These are phyloP conservation scores for Tolypeutes matacus DNA, from an alignment of 2,797 vertebrate species.

Conservation along the genomic window DNA sequence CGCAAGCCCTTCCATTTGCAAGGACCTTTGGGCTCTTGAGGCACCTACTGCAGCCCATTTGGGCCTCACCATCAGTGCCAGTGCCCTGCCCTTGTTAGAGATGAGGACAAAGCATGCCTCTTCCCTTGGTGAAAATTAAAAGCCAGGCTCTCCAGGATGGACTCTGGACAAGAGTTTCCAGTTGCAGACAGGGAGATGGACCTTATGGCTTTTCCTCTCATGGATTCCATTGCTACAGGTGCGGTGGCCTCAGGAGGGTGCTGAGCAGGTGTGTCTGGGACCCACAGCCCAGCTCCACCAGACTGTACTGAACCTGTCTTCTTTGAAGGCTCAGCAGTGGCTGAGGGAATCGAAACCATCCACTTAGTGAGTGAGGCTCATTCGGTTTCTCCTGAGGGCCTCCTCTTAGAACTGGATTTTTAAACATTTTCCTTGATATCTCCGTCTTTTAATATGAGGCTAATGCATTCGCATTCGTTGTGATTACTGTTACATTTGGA, in stretches of 20 bases:
- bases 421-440: neutral
- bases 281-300: neutral
- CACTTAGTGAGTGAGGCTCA: neutral
- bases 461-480: accelerated
- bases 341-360: accelerated
- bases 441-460: accelerated
- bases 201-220: too few relatives aligned
- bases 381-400: neutral
- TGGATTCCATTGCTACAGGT: accelerated
- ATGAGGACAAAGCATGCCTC: neutral
- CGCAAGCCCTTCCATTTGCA: accelerated
- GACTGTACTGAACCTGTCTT: accelerated
- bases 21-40: too few relatives aligned
- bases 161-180: neutral
- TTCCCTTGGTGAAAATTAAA: neutral
- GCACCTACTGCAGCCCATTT: neutral
- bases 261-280: accelerated
- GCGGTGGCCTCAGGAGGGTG: neutral
- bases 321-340: too few relatives aligned
- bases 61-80: neutral
- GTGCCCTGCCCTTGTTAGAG: neutral
- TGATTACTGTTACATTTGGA: accelerated
- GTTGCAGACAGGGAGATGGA: accelerated
- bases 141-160: neutral
- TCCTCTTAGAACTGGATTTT: too few relatives aligned